A percentile compares a stretch with the other conserved stretches of the same genome.
Evolutionary conservation across 2,113 vertebrate species (phyloP).

Genomic region (Herpetotheres cachinnans): DNA sequence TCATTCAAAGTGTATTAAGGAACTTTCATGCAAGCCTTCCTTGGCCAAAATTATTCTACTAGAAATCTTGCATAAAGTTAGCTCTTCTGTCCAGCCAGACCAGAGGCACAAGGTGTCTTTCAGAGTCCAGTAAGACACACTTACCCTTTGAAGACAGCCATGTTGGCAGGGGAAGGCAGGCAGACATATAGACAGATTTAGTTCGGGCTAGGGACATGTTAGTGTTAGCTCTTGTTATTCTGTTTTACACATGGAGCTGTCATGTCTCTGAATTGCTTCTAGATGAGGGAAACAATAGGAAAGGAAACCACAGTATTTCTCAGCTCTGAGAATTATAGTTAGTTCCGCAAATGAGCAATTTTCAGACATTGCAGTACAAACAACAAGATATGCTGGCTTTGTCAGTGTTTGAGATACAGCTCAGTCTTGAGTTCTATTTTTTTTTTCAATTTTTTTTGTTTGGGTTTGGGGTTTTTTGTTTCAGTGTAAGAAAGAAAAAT

Average conservation of each 20-base stretch:
- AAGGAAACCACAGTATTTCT: neutral
- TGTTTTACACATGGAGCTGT: neutral
- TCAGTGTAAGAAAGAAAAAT: neutral
- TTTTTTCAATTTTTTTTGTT: neutral
- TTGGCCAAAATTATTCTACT: neutral
- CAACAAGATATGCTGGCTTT: neutral
- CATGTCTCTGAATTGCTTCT: neutral
- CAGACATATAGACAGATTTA: neutral
- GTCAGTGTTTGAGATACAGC: neutral
- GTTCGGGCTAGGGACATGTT: neutral
- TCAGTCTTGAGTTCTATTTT: neutral
- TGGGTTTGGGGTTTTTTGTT: neutral
- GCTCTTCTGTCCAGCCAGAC: neutral
- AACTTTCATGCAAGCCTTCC: neutral
- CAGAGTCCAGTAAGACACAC: neutral
- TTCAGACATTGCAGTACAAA: neutral
- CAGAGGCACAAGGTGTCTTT: neutral
- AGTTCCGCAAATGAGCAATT: neutral
- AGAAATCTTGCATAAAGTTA: neutral
- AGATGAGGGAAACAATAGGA: neutral
- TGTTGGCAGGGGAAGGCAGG: accelerated
- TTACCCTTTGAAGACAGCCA: neutral
- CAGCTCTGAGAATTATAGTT: neutral
- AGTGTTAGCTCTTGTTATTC: neutral
- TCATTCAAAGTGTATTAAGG: neutral